Evolutionary conservation across 2,113 vertebrate genomes (phyloP).

Genomic region (Sciurus niger): DNA sequence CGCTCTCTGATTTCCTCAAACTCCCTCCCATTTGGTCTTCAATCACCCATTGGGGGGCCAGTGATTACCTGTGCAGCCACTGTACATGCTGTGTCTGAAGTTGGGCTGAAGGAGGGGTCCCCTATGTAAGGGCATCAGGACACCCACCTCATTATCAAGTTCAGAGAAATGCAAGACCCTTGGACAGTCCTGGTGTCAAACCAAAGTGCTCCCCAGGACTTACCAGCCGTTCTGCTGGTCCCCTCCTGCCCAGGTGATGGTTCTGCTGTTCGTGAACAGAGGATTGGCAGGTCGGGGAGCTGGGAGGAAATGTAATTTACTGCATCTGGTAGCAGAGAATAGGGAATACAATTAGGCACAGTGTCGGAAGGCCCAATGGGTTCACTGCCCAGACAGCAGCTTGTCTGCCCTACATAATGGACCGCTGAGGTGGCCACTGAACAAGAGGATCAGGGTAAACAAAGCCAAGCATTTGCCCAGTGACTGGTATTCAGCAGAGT

Average conservation of each 20-base stretch:
- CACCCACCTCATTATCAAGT: slow-evolving; percentile 66
- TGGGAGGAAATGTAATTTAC: slow-evolving; percentile 92
- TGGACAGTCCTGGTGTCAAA: slow-evolving; percentile 76
- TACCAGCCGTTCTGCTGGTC: slow-evolving; percentile 91
- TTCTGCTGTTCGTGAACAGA: slow-evolving; percentile 89
- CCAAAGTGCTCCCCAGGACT: slow-evolving; percentile 87
- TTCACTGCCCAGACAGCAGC: slow-evolving; percentile 91
- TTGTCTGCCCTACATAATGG: slow-evolving; percentile 89
- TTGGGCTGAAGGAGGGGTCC: neutral
- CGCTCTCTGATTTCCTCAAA: neutral
- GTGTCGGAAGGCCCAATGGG: slow-evolving; percentile 80
- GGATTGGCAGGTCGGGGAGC: slow-evolving; percentile 90
- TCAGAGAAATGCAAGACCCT: slow-evolving; percentile 78
- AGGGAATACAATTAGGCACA: slow-evolving; percentile 89
- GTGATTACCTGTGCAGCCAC: neutral
- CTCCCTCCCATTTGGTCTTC: neutral
- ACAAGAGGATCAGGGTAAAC: slow-evolving; percentile 89
- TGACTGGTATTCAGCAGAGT: slow-evolving; percentile 91
- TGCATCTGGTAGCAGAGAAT: slow-evolving; percentile 91
- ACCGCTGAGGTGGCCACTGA: slow-evolving; percentile 84
- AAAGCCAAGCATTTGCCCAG: slow-evolving; percentile 89
- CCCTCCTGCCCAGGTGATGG: slow-evolving; percentile 88
- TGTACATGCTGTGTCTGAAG: neutral
- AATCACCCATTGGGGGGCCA: neutral
- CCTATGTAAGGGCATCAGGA: slow-evolving; percentile 17